Conservation (phyloP, 2,113 vertebrate species). For the Ancistrus triradiatus region DNA sequence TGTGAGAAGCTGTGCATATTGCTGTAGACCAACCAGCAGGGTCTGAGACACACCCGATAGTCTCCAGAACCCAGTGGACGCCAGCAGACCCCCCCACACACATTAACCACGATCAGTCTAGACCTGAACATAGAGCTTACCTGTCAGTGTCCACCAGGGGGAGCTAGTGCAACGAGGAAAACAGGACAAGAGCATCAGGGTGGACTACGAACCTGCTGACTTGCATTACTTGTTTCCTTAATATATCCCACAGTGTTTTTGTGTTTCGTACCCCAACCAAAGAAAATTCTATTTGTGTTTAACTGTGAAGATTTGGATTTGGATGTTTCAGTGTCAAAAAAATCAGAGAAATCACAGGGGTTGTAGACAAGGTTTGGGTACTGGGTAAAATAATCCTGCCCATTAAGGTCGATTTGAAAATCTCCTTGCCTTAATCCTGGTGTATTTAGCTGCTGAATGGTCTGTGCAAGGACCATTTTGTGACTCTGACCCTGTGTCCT, state of each 20-base stretch:
- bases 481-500: constrained; percentile 54
- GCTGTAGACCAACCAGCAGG: constrained; percentile 74
- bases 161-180: constrained; percentile 25
- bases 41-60: constrained; percentile 57
- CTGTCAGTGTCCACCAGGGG: constrained; percentile 51
- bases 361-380: background rate
- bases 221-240: too few relatives aligned
- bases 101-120: constrained; percentile 62
- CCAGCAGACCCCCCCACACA: constrained; percentile 35
- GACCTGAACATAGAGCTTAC: constrained; percentile 63
- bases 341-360: background rate
- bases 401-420: constrained; percentile 14
- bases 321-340: too few relatives aligned
- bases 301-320: too few relatives aligned
- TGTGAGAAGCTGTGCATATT: constrained; percentile 73
- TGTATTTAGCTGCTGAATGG: constrained; percentile 16
- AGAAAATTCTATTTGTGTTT: constrained; percentile 23
- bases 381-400: background rate
- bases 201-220: background rate
- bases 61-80: constrained; percentile 20
- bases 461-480: constrained; percentile 1
- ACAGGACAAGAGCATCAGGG: background rate
- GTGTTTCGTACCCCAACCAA: constrained; percentile 36
- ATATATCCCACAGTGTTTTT: too few relatives aligned
- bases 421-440: constrained; percentile 22